phyloP scores from a whole-genome alignment of 2,888 invertebrate species.

The Dryocosmus kuriphilus region DNA sequence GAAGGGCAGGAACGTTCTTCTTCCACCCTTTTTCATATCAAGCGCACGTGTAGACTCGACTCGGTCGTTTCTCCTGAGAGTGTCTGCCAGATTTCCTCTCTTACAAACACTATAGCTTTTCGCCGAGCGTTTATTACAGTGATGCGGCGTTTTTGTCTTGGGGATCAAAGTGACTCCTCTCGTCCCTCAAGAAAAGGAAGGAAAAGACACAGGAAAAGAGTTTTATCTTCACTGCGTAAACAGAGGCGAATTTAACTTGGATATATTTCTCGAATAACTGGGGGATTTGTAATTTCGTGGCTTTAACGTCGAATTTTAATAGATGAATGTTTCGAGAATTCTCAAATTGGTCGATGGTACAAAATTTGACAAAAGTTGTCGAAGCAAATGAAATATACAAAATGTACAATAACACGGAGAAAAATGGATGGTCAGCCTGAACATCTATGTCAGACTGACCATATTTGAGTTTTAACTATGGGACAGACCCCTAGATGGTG shows the following conservation, averaged over 20 bases:
- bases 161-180: slow-evolving; percentile 20
- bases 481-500: too few relatives aligned
- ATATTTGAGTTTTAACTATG: too few relatives aligned
- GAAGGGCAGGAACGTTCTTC: slow-evolving; percentile 4
- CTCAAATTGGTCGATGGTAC: not conserved
- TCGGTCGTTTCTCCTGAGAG: slow-evolving; percentile 30
- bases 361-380: too few relatives aligned
- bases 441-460: too few relatives aligned
- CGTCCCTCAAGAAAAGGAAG: slow-evolving; percentile 3
- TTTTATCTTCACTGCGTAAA: slow-evolving; percentile 19
- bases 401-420: too few relatives aligned
- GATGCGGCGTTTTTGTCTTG: slow-evolving; percentile 18
- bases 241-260: slow-evolving; percentile 25
- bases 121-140: slow-evolving; percentile 30
- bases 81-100: slow-evolving; percentile 35
- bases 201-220: slow-evolving; percentile 11
- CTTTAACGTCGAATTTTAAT: not conserved
- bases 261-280: slow-evolving; percentile 24
- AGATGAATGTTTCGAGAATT: not conserved
- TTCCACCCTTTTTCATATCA: slow-evolving; percentile 35
- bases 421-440: too few relatives aligned
- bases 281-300: not conserved
- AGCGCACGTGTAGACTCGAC: slow-evolving; percentile 23
- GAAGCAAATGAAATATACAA: too few relatives aligned
- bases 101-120: slow-evolving; percentile 33